phyloP scores from a whole-genome alignment of 2,888 invertebrate species.

The Glaucopsyche alexis region DNA sequence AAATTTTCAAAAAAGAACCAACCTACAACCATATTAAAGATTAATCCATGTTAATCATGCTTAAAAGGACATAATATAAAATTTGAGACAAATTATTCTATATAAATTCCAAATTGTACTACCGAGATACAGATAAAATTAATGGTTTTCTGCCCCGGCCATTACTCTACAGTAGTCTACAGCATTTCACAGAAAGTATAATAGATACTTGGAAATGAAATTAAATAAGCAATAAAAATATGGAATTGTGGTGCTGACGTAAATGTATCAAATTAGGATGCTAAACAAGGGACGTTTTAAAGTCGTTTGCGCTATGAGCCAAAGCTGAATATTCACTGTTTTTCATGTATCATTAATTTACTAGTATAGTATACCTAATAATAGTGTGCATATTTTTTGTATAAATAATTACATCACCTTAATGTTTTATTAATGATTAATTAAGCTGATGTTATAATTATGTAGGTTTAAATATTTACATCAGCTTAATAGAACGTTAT shows the following conservation, averaged over 20 bases:
- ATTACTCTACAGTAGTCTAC: background rate
- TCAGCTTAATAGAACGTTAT: too few relatives aligned
- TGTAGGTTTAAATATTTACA: too few relatives aligned
- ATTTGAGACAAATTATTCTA: background rate
- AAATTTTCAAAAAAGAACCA: background rate
- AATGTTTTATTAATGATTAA: too few relatives aligned
- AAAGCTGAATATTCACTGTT: background rate
- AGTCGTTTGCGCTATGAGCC: background rate
- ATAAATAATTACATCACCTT: too few relatives aligned
- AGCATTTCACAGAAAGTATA: background rate
- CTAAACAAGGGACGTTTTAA: background rate
- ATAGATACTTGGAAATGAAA: conserved; percentile 10
- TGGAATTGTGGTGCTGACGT: background rate
- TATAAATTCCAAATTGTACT: conserved; percentile 4
- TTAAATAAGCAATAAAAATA: conserved; percentile 9
- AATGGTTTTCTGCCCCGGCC: conserved; percentile 5
- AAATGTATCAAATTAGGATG: background rate
- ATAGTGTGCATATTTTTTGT: too few relatives aligned
- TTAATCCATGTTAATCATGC: background rate
- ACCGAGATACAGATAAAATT: conserved; percentile 22
- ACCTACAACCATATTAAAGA: too few relatives aligned
- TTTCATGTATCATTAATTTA: background rate
- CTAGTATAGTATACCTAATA: too few relatives aligned
- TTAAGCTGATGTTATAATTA: too few relatives aligned
- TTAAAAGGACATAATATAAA: background rate